Conservation (phyloP, 2,797 vertebrate species). For the Eidolon dupreanum region DNA sequence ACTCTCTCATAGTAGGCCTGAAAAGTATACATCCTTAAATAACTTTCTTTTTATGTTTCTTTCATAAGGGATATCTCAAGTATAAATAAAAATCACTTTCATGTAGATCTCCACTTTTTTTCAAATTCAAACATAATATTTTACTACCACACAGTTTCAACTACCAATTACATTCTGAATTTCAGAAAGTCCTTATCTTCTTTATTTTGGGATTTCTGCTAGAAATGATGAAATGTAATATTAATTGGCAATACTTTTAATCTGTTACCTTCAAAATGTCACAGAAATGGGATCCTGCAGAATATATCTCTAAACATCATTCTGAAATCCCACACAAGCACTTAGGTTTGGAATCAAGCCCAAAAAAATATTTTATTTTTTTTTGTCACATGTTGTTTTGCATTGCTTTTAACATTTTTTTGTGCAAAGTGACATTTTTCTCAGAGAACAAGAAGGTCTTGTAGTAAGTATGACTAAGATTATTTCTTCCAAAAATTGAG, state of each 20-base stretch:
- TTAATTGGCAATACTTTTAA: background rate
- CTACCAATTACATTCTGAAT: background rate
- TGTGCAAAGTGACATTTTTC: slow-evolving; percentile 67
- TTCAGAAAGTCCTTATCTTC: background rate
- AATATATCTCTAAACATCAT: background rate
- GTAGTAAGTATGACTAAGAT: slow-evolving; percentile 53
- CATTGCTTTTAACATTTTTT: slow-evolving; percentile 46
- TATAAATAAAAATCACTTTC: slow-evolving; percentile 29
- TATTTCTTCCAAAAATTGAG: slow-evolving; percentile 60
- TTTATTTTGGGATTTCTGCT: background rate
- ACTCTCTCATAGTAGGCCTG: background rate
- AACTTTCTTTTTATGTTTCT: background rate
- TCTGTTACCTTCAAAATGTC: slow-evolving; percentile 43
- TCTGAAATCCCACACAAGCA: slow-evolving; percentile 2
- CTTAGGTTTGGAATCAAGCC: background rate
- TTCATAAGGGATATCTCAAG: background rate
- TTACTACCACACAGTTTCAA: background rate
- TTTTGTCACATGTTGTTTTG: slow-evolving; percentile 51
- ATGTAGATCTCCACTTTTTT: background rate
- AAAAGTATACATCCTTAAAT: background rate
- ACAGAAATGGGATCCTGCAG: background rate
- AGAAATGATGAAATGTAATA: background rate
- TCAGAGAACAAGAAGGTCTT: slow-evolving; percentile 77
- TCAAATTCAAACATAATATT: slow-evolving; percentile 29
- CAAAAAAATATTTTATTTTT: background rate